phyloP scores from a whole-genome alignment of 2,888 invertebrate species.

The Drosophila nr. fundita region DNA sequence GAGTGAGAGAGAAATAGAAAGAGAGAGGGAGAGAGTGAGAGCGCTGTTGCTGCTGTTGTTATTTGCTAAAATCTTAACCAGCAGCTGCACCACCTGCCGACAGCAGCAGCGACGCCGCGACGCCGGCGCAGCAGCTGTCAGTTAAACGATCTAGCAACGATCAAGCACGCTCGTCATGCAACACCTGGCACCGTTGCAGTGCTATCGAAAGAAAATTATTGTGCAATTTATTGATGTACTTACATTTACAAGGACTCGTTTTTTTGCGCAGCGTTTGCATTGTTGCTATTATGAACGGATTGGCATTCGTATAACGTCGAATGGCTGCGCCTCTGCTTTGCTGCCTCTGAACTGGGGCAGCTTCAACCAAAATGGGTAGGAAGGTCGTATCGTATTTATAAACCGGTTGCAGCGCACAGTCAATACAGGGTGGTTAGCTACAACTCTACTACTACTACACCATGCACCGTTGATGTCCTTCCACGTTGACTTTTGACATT shows the following conservation, averaged over 20 bases:
- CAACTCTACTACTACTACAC: constrained; percentile 18
- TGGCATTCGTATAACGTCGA: constrained; percentile 77
- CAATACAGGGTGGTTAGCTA: constrained; percentile 27
- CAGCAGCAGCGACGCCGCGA: constrained; percentile 44
- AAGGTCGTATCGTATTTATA: constrained; percentile 22
- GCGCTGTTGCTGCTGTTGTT: constrained; percentile 26
- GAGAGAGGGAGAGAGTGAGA: constrained; percentile 1
- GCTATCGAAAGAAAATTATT: constrained; percentile 42
- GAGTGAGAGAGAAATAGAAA: constrained; percentile 3
- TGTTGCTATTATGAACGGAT: constrained; percentile 81
- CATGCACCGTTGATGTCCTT: constrained; percentile 32
- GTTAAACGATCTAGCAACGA: constrained; percentile 36
- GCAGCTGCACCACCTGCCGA: constrained; percentile 72
- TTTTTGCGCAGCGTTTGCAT: constrained; percentile 97
- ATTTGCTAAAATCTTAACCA: constrained; percentile 54
- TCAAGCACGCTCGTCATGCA: constrained; percentile 46
- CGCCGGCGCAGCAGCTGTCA: constrained; percentile 75
- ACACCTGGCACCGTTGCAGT: constrained; percentile 14
- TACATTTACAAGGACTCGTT: constrained; percentile 97
- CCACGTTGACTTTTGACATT: constrained; percentile 49
- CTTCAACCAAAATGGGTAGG: constrained; percentile 7
- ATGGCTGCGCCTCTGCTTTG: constrained; percentile 57
- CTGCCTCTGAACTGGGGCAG: constrained; percentile 33
- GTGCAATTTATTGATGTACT: constrained; percentile 86
- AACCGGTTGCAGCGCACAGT: constrained; percentile 28